Base-by-base conservation (phyloP, 2,888 invertebrate genomes). In the Chorisops tibialis region DNA sequence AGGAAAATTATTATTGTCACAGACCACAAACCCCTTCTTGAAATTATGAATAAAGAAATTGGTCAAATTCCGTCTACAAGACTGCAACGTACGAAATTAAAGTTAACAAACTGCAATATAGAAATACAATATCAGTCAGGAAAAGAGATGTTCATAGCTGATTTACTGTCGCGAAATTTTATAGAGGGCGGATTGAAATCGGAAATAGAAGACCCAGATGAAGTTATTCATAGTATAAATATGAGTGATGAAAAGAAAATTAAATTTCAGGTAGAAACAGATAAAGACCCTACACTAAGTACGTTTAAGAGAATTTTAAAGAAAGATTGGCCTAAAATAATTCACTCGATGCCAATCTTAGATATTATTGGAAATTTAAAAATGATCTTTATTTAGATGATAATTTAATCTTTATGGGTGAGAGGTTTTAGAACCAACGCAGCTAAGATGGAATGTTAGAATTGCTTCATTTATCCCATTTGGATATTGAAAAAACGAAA, bases 351-450 rank as follows among this genome's bases (percentile, higher is more conserved):
- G 62, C 65, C 21, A 58, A 66, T 22, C 35, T 68, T 11, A 67
- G 50, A 64, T 59, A 62, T 14, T 72, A 67, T 65, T 70, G 65
- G 61, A 69, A 69, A 52, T 56, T 64, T 43, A 67, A 66, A 63
- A 65, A 67, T 62, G 67, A 69, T n/a, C 48, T 70, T 5, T 59
- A 48, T 61, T 47, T 68, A n/a, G 67, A 68, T 49, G 59, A 70
- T 37, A 63, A 50, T 35, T 50, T 71, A 51, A 35, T 69, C 45
- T 71, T 68, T 61, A 66, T 65, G 6, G 61, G 62, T 39, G 61
- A 69, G 61, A 65, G 62, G 43, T 70, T 39, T 45, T 70, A 14
- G 39, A 43, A 2, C 30, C 56, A 7, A 11, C 37, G 9, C 16
- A 1, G n/a, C 30, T n/a, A 4, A 19, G 38, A 12, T 1, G 14